Conservation (phyloP, 2,797 vertebrate genomes). For the Atherinosoma microstoma region DNA sequence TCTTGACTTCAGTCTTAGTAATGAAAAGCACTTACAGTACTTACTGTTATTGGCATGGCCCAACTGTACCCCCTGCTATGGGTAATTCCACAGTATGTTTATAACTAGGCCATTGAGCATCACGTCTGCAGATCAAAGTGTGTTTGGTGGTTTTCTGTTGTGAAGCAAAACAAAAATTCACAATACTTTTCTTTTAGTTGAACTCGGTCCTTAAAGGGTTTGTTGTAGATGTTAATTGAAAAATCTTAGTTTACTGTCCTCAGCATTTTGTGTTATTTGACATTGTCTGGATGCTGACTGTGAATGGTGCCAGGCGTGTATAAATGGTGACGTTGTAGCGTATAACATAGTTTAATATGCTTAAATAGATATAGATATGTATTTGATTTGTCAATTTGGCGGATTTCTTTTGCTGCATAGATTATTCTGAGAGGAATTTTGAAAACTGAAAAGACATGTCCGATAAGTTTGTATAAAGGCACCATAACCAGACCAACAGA, state of each 20-base stretch:
- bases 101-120: background rate
- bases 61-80: conserved; percentile 6
- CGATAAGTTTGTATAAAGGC: background rate
- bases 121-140: background rate
- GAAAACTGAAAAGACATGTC: background rate
- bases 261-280: background rate
- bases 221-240: conserved; percentile 10
- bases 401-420: background rate
- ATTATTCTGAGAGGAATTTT: background rate
- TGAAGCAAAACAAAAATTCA: background rate
- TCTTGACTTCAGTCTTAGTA: background rate
- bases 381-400: background rate
- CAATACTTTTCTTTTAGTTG: background rate
- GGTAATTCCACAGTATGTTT: conserved; percentile 11
- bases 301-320: background rate
- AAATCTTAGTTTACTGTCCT: conserved; percentile 8
- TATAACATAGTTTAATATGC: background rate
- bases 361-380: background rate
- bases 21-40: background rate
- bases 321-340: background rate
- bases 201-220: conserved; percentile 81
- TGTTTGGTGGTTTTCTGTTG: conserved; percentile 3
- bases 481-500: conserved; percentile 33
- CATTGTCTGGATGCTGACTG: conserved; percentile 72
- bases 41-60: background rate